Base-by-base conservation (phyloP, 2,113 vertebrate species). In the Boleophthalmus pectinirostris region DNA sequence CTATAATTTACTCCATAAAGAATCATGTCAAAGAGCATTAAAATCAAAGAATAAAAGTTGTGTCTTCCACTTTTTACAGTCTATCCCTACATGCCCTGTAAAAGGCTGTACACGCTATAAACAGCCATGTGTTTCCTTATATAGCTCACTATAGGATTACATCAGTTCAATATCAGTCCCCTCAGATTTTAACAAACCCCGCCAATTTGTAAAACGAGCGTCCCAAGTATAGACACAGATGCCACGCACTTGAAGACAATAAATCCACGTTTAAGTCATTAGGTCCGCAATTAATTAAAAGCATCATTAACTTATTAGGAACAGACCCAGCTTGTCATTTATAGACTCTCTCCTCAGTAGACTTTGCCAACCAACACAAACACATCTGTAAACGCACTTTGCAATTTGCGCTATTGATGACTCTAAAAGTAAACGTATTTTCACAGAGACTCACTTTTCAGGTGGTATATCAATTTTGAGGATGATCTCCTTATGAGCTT, bases 371-470 rank as follows among this genome's bases (percentile, higher is more conserved):
- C 29, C 16, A 63, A 63, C 60, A 63, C 29, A 63, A 35, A 35
- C 18, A 38, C 56, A 58, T 57, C 54, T 57, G 54, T 57, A 24
- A n/a, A 53, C 20, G 1, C 10, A 51, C 47, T 51, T 6, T 3
- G 16, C 47, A 3, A 16, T 49, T 49, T 6, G 18, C 18, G 18
- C 16, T 3, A 51, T 8, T 53, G 14, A n/a, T 53, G 47, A 18
- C 18, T 3, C 16, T 18, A 49, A 51, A 51, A 51, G 7, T 5
- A 49, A 18, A 49, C 47, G 7, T 20, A 20, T 33, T 45, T 25
- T 1, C 29, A 4, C 29, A 10, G 21, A 49, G 4, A 87, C 87
- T 88, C 69, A 88, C 89, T 63, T 76, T 74, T 74, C 73, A 33
- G 84, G 54, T 60, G 69, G 53, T 61, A 9, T 5, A 6, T 80